Conservation (phyloP, 2,888 invertebrate genomes). For the Pristionchus arcanus region DNA sequence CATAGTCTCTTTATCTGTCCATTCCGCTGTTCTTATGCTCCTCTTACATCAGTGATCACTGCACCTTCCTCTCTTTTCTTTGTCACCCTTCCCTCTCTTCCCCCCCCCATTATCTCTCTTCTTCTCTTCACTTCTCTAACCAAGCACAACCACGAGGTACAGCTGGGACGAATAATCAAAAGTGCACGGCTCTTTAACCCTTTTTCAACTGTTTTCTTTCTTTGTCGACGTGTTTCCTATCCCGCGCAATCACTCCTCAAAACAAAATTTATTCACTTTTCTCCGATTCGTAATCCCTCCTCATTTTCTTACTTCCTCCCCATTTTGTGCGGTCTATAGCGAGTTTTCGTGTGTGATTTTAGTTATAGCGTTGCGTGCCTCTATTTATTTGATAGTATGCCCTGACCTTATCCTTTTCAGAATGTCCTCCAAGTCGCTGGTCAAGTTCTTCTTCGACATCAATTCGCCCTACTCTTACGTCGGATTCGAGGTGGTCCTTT, state of each 20-base stretch:
- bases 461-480: slow-evolving; percentile 49
- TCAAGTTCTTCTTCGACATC: slow-evolving; percentile 50
- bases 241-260: not conserved
- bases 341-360: not conserved
- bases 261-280: not conserved
- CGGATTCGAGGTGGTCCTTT: slow-evolving; percentile 6
- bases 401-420: not conserved
- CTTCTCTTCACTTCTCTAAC: not conserved
- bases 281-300: not conserved
- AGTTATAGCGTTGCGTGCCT: no score
- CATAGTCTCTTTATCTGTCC: not conserved
- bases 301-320: not conserved
- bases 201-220: not conserved
- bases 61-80: no score
- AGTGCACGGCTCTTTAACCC: not conserved
- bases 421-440: slow-evolving; percentile 21
- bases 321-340: not conserved
- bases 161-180: not conserved
- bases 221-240: not conserved
- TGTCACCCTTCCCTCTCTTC: not conserved
- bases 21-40: no score
- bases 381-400: no score
- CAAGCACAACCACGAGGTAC: not conserved
- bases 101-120: not conserved
- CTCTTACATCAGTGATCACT: no score